Base-by-base conservation (phyloP, 2,113 vertebrate genomes). In the Sialia sialis region DNA sequence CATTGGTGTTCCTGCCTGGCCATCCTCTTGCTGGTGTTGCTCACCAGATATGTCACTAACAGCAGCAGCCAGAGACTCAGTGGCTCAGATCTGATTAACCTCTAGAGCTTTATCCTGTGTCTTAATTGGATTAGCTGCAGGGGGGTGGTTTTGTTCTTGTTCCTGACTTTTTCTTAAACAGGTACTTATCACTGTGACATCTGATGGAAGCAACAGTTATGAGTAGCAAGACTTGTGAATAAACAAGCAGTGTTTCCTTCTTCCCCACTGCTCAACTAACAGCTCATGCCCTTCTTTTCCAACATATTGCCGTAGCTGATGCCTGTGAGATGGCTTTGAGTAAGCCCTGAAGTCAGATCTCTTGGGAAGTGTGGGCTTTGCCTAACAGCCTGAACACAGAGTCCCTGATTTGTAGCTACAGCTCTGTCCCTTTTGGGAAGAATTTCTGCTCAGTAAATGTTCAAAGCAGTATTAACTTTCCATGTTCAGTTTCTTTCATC, bases 71-170 rank as follows among this genome's bases (percentile, higher is more conserved):
- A 62, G 58, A 82, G 83, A 93, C 63, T 70, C 72, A 52, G 3
- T 38, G 79, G 74, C 91, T 96, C 86, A 90, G 91, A 92, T 94
- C 84, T 93, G 93, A 96, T 96, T 96, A 93, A 95, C 70, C 64
- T 89, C 82, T 92, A 72, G 56, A 82, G 41, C 87, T 90, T 96
- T 87, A 88, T 93, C 74, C 85, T 36, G 18, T 26, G 27, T 83
- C 80, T 93, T 97, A 95, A 92, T 48, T 94, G 89, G 79, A 89
- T 96, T 96, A 90, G 73, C 78, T 94, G 85, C 32, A 68, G 87
- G 79, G 56, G 77, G 80, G 25, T 67, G 51, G 46, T 68, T 90
- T 94, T 89, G 17, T 80, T 74, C 38, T 5, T 72, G 26, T 64
- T 91, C 38, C 10, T 38, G 43, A 21, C 25, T 43, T 76, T 87